phyloP scores from a whole-genome alignment of 2,797 vertebrate genomes.

The Calcarius lapponicus region DNA sequence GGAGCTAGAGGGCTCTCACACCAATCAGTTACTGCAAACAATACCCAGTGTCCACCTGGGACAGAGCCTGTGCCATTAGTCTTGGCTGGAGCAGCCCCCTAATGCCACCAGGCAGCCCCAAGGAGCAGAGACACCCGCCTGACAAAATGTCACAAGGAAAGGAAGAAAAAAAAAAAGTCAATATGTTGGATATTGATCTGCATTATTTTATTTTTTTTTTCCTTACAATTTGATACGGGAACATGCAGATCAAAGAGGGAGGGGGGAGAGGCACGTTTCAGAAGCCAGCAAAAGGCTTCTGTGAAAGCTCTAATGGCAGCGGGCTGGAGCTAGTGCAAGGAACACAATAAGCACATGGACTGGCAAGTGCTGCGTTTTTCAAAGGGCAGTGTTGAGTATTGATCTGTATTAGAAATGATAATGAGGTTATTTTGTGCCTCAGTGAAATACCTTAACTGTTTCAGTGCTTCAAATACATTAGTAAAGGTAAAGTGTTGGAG shows the following conservation, averaged over 20 bases:
- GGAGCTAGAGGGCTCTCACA: conserved; percentile 60
- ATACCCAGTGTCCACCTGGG: conserved; percentile 51
- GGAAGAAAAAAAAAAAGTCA: conserved; percentile 24
- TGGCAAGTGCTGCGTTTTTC: conserved; percentile 49
- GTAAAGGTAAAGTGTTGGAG: conserved; percentile 7
- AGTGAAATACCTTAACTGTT: conserved; percentile 70
- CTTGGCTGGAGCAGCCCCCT: conserved; percentile 60
- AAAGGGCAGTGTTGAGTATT: conserved; percentile 70
- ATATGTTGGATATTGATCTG: conserved; percentile 60
- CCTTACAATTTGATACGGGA: not conserved
- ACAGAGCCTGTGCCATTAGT: conserved; percentile 64
- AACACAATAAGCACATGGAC: conserved; percentile 44
- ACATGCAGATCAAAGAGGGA: not conserved
- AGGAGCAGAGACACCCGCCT: conserved; percentile 62
- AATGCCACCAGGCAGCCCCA: conserved; percentile 67
- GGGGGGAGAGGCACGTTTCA: not conserved
- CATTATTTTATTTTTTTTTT: not conserved
- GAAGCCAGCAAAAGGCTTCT: not conserved
- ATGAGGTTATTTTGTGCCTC: conserved; percentile 73
- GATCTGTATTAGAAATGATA: conserved; percentile 80
- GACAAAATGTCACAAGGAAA: conserved; percentile 63
- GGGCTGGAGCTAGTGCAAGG: conserved; percentile 1
- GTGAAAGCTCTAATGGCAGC: conserved; percentile 60
- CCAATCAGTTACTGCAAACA: conserved; percentile 74
- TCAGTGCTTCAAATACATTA: conserved; percentile 48